Base-by-base conservation (phyloP, 2,113 vertebrate genomes). In the Sclerurus mexicanus region DNA sequence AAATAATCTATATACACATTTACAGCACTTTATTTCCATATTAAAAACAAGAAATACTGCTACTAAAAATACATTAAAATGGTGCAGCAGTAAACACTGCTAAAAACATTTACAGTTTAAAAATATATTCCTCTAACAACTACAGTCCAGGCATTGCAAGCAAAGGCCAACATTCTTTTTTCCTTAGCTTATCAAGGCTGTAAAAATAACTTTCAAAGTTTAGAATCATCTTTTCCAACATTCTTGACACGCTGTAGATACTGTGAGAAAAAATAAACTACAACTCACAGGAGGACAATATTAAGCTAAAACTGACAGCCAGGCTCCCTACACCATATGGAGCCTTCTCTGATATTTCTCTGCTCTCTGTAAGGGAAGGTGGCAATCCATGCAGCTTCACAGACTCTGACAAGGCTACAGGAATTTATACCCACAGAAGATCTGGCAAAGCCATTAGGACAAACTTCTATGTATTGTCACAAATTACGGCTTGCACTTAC, bases 201-300 rank as follows among this genome's bases (percentile, higher is more conserved):
- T 76, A 96, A 94, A 96, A 93, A 96, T 77, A 95, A 95, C 79
- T 94, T 95, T 24, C 11, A 2, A 55, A 88, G 72, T 83, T 67
- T 37, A 76, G 79, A 94, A 95, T 63, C 62, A 95, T 92, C 87
- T 95, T 97, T 94, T 85, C 84, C 91, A 91, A 89, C 69, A 87
- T 96, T 95, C 84, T 94, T 92, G 69, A 95, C 62, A 49, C 14
- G 7, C 76, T 92, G 69, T 47, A 95, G 87, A 95, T 71, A 90
- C 59, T 67, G 79, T 86, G 88, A 95, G 96, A 92, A 92, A 96
- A 97, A 95, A 95, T 83, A 93, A 96, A 88, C 94, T 90, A 46
- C 71, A 95, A 50, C 66, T 95, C 82, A 82, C 63, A 88, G 59
- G 69, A 95, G 75, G 63, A 74, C 47, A 93, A 69, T 80, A 85